Percentiles rank a stretch among this genome's conserved stretches.
phyloP scores from a whole-genome alignment of 1,140 invertebrate genomes.

The Dinoponera quadriceps region DNA sequence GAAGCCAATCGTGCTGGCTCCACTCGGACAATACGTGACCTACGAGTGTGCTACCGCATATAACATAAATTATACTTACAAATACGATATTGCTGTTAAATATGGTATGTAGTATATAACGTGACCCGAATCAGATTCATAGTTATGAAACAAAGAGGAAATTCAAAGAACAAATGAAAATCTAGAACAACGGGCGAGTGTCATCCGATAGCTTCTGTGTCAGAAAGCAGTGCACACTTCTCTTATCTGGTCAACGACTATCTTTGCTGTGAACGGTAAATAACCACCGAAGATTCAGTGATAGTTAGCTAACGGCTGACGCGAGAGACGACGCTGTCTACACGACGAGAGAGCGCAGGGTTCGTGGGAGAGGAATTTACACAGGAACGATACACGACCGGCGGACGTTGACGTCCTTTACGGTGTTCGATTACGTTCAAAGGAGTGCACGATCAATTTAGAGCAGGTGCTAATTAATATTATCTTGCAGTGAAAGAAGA shows the following conservation, averaged over 20 bases:
- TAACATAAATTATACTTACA: too few species aligned
- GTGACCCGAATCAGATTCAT: too few species aligned
- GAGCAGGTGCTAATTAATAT: slow-evolving; percentile 40
- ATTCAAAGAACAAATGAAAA: background rate
- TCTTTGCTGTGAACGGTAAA: background rate
- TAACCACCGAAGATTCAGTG: slow-evolving; percentile 22
- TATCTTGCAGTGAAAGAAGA: background rate
- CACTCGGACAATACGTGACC: too few species aligned
- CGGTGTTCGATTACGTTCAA: slow-evolving; percentile 19
- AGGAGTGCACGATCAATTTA: slow-evolving; percentile 16
- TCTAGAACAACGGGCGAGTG: background rate
- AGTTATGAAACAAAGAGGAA: too few species aligned
- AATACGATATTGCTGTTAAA: too few species aligned
- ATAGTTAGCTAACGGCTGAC: slow-evolving; percentile 1
- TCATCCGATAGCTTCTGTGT: background rate
- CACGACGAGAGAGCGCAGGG: background rate
- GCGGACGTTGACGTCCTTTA: slow-evolving; percentile 13
- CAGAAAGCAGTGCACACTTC: background rate
- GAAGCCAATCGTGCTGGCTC: too few species aligned
- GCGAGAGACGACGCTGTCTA: background rate
- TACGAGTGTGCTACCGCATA: too few species aligned
- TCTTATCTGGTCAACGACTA: slow-evolving; percentile 7
- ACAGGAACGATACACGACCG: slow-evolving; percentile 23
- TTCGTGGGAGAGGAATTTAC: slow-evolving; percentile 45
- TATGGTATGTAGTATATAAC: too few species aligned